Base-by-base conservation (phyloP, 2,113 vertebrate species). In the Stigmatopora nigra region DNA sequence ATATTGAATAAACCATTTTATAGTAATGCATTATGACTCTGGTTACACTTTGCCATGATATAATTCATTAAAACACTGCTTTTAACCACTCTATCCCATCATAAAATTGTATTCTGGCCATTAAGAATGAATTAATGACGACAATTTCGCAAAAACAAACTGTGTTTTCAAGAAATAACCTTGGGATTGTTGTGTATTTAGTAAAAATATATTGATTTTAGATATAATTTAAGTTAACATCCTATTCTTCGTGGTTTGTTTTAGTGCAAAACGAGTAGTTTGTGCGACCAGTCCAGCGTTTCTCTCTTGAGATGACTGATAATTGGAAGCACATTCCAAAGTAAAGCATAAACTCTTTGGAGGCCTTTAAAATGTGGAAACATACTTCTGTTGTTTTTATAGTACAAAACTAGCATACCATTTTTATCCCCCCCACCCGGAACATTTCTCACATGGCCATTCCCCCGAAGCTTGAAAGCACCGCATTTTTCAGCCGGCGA, bases 381-480 rank as follows among this genome's bases (percentile, higher is more conserved):
- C 76, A 79, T 79, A 80, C 79, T 89, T 83, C 73, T 84, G 79
- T 76, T 84, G 79, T 77, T 81, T 87, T 84, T 86, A 78, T 80
- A 78, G 79, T 79, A 77, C 82, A 88, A 87, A 85, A 87, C 85
- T 88, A 79, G 71, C 70, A 60, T 56, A 81, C 72, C 76, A 79
- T 82, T 84, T 83, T 78, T 22, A 31, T 31, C 25, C 53, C 25
- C 53, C 53, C 73, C 75, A 72, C 80, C 73, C 81, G 86, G 85
- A 88, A 84, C 84, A 86, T 90, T 86, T 84, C 84, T 91, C 89
- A 89, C 85, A 83, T 80, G 49, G 81, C 86, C 81, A 79, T 81
- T 89, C 87, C 86, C 86, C 87, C 81, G 85, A 89, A 89, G 88
- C 87, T 85, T 86, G 87, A 89, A 89, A 89, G 80, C 85, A 86